phyloP scores from a whole-genome alignment of 2,113 vertebrate species.

The Collichthys lucidus region DNA sequence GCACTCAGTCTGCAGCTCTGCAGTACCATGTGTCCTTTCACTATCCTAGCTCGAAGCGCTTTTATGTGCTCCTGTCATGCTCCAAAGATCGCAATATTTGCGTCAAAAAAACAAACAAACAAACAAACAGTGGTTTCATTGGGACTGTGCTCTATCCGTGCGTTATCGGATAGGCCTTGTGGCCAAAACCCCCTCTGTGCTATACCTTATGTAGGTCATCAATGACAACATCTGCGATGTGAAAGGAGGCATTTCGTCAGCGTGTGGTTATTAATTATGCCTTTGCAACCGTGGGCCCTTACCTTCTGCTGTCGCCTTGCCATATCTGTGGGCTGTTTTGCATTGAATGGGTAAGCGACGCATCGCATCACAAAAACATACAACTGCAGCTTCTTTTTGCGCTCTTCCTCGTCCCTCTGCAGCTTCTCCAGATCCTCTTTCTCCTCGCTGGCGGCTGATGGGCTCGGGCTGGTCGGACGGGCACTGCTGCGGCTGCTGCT shows the following conservation, averaged over 20 bases:
- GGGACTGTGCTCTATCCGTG: slow-evolving; percentile 33
- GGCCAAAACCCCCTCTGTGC: slow-evolving; percentile 37
- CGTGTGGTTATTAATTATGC: slow-evolving; percentile 64
- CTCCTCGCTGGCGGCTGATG: slow-evolving; percentile 96
- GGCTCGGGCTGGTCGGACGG: slow-evolving; percentile 90
- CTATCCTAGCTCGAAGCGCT: slow-evolving; percentile 38
- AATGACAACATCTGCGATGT: slow-evolving; percentile 78
- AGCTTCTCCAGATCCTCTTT: slow-evolving; percentile 95
- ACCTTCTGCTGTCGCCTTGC: slow-evolving; percentile 99
- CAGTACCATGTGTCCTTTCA: slow-evolving; percentile 67
- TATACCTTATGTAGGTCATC: slow-evolving; percentile 81
- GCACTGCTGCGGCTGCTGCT: slow-evolving; percentile 85
- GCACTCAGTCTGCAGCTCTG: slow-evolving; percentile 67
- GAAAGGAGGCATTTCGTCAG: slow-evolving; percentile 67
- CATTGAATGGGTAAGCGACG: slow-evolving; percentile 97
- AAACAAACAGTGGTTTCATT: slow-evolving; percentile 21
- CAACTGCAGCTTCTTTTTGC: slow-evolving; percentile 96
- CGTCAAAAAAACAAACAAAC: slow-evolving; percentile 46
- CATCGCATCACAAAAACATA: slow-evolving; percentile 99
- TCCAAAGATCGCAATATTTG: slow-evolving; percentile 48
- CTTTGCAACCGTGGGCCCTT: slow-evolving; percentile 69
- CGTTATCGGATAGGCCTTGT: slow-evolving; percentile 59
- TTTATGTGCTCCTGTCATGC: slow-evolving; percentile 51
- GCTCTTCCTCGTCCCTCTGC: slow-evolving; percentile 95
- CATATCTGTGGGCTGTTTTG: slow-evolving; percentile 99